Evolutionary conservation across 2,888 invertebrate genomes (phyloP).

Genomic region (Cecidostiba fungosa): DNA sequence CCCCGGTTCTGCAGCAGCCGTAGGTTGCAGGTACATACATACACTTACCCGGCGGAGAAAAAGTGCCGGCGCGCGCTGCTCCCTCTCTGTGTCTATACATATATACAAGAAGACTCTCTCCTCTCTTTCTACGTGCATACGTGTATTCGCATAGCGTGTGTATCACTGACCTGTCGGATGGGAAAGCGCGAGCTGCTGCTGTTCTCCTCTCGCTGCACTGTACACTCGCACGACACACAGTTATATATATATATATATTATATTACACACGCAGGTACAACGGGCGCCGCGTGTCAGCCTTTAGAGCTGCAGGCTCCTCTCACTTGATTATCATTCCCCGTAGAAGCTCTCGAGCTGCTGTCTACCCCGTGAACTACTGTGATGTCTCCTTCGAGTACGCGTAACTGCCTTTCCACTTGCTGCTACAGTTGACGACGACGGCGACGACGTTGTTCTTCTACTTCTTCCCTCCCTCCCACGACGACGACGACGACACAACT

Average conservation of each 20-base stretch:
- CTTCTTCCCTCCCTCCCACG: slow-evolving; percentile 1
- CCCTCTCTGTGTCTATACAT: neutral
- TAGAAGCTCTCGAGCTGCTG: neutral
- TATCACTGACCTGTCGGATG: slow-evolving; percentile 45
- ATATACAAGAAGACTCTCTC: neutral
- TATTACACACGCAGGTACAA: slow-evolving; percentile 23
- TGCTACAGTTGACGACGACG: neutral
- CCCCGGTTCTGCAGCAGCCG: neutral
- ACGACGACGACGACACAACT: neutral
- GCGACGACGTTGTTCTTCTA: neutral
- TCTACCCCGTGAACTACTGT: too few relatives aligned
- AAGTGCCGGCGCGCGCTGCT: slow-evolving; percentile 2
- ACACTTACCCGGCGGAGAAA: neutral
- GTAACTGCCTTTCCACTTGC: neutral
- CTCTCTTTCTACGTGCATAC: slow-evolving; percentile 9
- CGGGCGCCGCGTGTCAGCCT: slow-evolving; percentile 44
- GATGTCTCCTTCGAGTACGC: neutral
- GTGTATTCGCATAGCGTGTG: slow-evolving; percentile 11
- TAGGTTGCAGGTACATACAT: neutral
- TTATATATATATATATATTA: neutral
- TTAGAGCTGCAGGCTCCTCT: neutral
- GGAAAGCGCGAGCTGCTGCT: slow-evolving; percentile 9
- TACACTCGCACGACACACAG: slow-evolving; percentile 5
- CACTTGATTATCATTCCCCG: slow-evolving; percentile 38
- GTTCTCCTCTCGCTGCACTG: slow-evolving; percentile 23